phyloP scores from a whole-genome alignment of 23 tunicate species.

The Halocynthia roretzi region DNA sequence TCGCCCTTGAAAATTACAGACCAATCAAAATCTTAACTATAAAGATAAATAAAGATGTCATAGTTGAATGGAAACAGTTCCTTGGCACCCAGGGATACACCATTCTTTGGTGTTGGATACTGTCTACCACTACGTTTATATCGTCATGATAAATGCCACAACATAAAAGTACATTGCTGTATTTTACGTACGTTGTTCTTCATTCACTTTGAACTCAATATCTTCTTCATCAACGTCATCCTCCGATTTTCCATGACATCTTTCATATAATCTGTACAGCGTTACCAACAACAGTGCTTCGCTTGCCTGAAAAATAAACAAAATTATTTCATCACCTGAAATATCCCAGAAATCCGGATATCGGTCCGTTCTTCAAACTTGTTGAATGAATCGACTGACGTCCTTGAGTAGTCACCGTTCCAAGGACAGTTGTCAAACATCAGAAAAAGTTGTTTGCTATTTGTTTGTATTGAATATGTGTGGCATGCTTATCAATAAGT shows the following conservation, averaged over 20 bases:
- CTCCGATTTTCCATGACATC: slow-evolving; percentile 20
- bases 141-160: too few relatives aligned
- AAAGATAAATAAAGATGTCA: background rate
- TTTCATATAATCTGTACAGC: slow-evolving; percentile 33
- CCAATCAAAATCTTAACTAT: too few relatives aligned
- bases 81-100: background rate
- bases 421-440: too few relatives aligned
- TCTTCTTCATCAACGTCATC: slow-evolving; percentile 23
- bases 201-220: slow-evolving; percentile 17
- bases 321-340: background rate
- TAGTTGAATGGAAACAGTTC: background rate
- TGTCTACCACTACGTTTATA: too few relatives aligned
- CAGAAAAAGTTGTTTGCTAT: too few relatives aligned
- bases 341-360: background rate
- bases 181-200: too few relatives aligned
- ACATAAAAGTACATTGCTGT: too few relatives aligned
- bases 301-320: slow-evolving; percentile 31
- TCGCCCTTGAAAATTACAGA: too few relatives aligned
- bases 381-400: background rate
- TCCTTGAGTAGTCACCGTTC: too few relatives aligned
- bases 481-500: too few relatives aligned
- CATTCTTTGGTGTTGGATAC: too few relatives aligned
- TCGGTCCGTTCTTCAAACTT: background rate
- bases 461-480: too few relatives aligned
- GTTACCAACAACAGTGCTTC: slow-evolving; percentile 54